Evolutionary conservation across 30 jellyfish, hydroid and myxozoan genomes (phyloP), one percentile per base, ranked within the genome.

Genomic region (Rhopilema esculentum): DNA sequence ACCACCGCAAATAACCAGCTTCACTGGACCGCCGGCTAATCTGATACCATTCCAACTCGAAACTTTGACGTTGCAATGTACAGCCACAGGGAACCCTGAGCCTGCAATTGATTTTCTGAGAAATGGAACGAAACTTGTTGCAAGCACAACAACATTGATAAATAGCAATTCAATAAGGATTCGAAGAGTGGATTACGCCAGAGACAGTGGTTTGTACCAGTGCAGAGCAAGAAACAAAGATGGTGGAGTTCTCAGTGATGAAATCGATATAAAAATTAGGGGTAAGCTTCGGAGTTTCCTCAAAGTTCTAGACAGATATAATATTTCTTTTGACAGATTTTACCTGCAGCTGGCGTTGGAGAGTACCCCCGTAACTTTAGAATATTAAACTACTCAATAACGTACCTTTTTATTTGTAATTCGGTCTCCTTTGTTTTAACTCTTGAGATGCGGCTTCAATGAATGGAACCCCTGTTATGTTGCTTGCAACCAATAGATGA

Each of bases 181-280:
- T 1, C 57, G 52, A 63, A 63, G 77, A 0, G 90, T 82, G 12
- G 87, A 89, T 68, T 81, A 89, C 61, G 66, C 52, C 25, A 80
- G 50, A 24, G 97, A 89, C 77, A 90, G 80, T 67, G 97, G 97
- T 16, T 48, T 64, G 17, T 89, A 89, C 66, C 91, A 69, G 31
- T 89, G 97, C 69, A 27, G 82, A 51, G 97, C 92, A 17, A 72
- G 22, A 69, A 89, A 81, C 53, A 89, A 66, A 21, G 72, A 80
- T 31, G 97, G 93, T 30, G 87, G 89, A 0, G 76, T 89, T 29
- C 85, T 89, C 0, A 89, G 97, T 64, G 31, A 62, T 21, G 88
- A 50, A 29, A 32, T 89, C 63, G 53, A 48, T 24, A 31, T 89
- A 83, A 57, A 66, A 71, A 65, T 89, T 0, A 75, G 87, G 81